Conservation (phyloP, 2,797 vertebrate genomes). For the Melanogrammus aeglefinus region DNA sequence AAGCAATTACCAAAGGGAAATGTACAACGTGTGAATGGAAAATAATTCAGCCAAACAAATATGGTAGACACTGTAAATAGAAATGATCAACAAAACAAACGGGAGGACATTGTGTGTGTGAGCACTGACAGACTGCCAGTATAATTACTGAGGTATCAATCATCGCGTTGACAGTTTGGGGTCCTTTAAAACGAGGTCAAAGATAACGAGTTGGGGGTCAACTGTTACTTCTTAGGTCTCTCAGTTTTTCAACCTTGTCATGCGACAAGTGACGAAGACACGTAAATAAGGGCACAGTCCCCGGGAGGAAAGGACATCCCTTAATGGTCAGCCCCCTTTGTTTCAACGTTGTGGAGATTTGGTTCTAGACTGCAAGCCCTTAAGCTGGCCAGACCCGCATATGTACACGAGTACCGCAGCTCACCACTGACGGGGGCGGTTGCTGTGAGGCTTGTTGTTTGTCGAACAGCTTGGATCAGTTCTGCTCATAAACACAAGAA, state of each 20-base stretch:
- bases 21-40: no score
- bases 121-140: constrained; percentile 8
- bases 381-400: no score
- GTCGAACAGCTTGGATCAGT: no score
- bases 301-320: constrained; percentile 54
- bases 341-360: constrained; percentile 7
- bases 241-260: not conserved
- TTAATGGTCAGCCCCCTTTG: constrained; percentile 8
- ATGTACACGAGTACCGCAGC: no score
- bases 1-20: no score
- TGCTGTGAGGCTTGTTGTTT: no score
- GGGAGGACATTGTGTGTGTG: not conserved
- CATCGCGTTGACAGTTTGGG: constrained; percentile 45
- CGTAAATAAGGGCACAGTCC: constrained; percentile 39
- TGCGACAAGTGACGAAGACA: constrained; percentile 33
- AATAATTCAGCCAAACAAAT: no score
- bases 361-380: not conserved
- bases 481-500: no score
- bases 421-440: no score
- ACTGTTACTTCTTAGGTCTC: constrained; percentile 9
- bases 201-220: not conserved
- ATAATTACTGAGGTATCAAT: constrained; percentile 45
- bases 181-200: constrained; percentile 40
- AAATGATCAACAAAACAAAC: not conserved
- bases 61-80: no score